Conservation (phyloP, 2,797 vertebrate genomes). For the Alosa sapidissima region DNA sequence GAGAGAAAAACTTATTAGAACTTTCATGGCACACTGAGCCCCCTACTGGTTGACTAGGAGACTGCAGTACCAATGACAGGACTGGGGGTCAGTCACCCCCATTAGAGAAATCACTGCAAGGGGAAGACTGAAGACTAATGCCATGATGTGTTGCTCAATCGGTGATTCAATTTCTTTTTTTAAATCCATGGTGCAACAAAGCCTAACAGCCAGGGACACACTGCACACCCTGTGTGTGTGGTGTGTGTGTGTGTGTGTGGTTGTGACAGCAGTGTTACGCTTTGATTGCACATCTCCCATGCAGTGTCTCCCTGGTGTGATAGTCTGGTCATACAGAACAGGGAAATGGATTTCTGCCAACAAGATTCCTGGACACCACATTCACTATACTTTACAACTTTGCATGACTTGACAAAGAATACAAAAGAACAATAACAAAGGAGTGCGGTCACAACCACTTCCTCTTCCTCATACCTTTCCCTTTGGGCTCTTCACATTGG, state of each 20-base stretch:
- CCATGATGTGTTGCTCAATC: too few species aligned
- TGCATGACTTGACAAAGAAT: not conserved
- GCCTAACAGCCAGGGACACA: too few species aligned
- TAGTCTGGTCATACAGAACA: not conserved
- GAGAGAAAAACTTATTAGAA: not conserved
- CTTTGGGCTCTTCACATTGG: conserved; percentile 90
- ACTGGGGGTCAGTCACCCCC: too few species aligned
- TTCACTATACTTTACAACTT: not conserved
- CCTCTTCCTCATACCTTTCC: conserved; percentile 84
- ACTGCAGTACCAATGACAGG: not conserved
- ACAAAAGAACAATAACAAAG: not conserved
- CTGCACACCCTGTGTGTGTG: too few species aligned
- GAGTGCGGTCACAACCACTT: not conserved
- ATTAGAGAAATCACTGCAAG: too few species aligned
- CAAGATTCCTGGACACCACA: not conserved
- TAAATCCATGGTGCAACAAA: too few species aligned
- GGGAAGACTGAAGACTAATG: too few species aligned
- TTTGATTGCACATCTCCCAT: too few species aligned
- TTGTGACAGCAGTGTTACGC: too few species aligned
- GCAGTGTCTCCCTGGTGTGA: too few species aligned
- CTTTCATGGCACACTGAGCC: not conserved
- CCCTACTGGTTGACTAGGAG: not conserved
- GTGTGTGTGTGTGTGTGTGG: too few species aligned
- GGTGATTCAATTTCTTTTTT: too few species aligned
- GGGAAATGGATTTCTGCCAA: not conserved